Evolutionary conservation across 2,113 vertebrate species (phyloP), one percentile per base, ranked within the genome.

Genomic region (Cynoglossus semilaevis): DNA sequence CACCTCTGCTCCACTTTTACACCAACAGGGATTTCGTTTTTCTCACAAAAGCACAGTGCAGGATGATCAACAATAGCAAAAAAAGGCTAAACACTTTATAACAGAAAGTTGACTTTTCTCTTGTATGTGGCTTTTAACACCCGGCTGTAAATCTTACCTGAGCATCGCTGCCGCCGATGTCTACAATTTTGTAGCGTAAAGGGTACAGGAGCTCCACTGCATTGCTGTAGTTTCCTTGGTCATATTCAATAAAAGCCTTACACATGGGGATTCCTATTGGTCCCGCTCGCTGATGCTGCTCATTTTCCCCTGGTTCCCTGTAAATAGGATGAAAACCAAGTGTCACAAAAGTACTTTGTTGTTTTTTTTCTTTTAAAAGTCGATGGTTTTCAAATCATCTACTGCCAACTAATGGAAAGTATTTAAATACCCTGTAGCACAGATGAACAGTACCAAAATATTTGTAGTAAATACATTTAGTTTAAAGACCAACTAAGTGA

Each of bases 141-240:
- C 2, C 38, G n/a, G 61, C 18, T 18, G 8, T 0, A 0, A 38
- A 44, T 3, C 61, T 89, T 77, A 98, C 97, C 93, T 99, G 96
- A 19, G 97, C 96, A 1, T 95, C 92, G 42, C 96, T 99, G 79
- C 96, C 96, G 37, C 97, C 97, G 0, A 96, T 61, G 8, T 73
- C 44, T 1, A 84, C 47, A 0, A 94, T 7, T 0, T 67, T 73
- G 62, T 97, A 95, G 69, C 93, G 94, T 38, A 99, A 69, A 5
- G 95, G 96, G 68, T 92, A 81, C 1, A 98, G 88, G 0, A 96
- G 85, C 3, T 96, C 94, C 43, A 96, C 82, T 0, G 86, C 75
- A 0, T 69, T 87, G 59, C 85, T 83, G 2, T 92, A 93, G 58
- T 94, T 92, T 18, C 95, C 93, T 1, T 81, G 81, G 65, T 93